These are phyloP conservation scores for Actinemys pallida DNA, from an alignment of 2,113 vertebrate species.

Conservation along the genomic window DNA sequence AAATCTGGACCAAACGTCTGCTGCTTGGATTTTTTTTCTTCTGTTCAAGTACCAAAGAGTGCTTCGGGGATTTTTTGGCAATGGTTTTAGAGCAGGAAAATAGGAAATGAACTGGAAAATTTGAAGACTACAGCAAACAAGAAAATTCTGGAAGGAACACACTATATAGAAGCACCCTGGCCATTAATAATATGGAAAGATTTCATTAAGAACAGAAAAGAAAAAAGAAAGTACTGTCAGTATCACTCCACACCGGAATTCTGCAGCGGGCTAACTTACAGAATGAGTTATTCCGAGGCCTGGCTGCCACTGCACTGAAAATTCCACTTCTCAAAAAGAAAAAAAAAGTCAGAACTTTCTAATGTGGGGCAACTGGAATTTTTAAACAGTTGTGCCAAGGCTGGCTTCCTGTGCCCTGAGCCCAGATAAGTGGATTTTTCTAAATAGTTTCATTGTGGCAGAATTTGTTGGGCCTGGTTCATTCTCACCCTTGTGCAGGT, in stretches of 20 bases:
- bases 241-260: rapidly evolving
- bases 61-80: conserved; percentile 20
- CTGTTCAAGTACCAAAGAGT: conserved; percentile 3
- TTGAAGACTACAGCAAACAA: background rate
- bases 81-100: conserved; percentile 30
- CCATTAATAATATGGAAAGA: conserved; percentile 64
- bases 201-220: conserved; percentile 28
- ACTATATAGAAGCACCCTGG: conserved; percentile 1
- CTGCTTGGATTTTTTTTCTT: background rate
- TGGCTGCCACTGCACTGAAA: rapidly evolving
- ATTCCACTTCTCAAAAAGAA: rapidly evolving
- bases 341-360: rapidly evolving
- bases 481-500: background rate
- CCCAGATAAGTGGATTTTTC: rapidly evolving
- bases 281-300: rapidly evolving
- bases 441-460: background rate
- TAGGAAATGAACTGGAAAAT: conserved; percentile 47
- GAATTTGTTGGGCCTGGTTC: background rate
- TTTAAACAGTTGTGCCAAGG: rapidly evolving
- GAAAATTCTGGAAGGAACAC: conserved; percentile 64
- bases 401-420: rapidly evolving
- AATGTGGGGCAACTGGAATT: rapidly evolving
- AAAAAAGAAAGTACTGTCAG: background rate
- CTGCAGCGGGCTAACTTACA: rapidly evolving
- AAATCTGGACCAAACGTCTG: background rate